Percentiles rank a stretch among this genome's conserved stretches.
phyloP scores from a whole-genome alignment of 2,113 vertebrate genomes.

The Nothoprocta perdicaria region DNA sequence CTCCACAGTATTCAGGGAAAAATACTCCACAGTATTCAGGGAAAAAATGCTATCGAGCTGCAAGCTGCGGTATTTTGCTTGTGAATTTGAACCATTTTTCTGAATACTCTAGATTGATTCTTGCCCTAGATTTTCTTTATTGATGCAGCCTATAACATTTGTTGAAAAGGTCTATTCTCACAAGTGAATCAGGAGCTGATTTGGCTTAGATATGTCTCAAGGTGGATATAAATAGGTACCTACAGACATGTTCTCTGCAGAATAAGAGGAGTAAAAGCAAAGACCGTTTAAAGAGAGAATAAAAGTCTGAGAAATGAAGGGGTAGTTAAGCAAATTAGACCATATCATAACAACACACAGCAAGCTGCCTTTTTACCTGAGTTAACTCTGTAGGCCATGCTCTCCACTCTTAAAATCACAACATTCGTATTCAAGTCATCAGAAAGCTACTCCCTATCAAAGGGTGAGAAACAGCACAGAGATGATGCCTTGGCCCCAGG shows the following conservation, averaged over 20 bases:
- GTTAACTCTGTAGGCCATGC: not conserved
- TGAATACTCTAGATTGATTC: not conserved
- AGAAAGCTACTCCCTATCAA: not conserved
- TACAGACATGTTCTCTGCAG: not conserved
- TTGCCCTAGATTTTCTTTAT: not conserved
- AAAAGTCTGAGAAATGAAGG: fast-evolving
- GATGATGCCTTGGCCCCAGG: not conserved
- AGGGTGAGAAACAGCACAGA: not conserved
- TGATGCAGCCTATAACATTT: not conserved
- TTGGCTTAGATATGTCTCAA: not conserved
- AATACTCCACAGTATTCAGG: not conserved
- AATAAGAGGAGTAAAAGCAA: not conserved
- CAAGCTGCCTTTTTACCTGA: not conserved
- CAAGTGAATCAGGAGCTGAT: not conserved
- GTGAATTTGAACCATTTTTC: not conserved
- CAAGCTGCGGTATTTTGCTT: not conserved
- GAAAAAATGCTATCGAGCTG: not conserved
- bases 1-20: not conserved
- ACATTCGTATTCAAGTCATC: not conserved
- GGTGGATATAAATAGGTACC: not conserved
- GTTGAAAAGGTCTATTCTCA: not conserved
- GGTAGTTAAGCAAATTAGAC: not conserved
- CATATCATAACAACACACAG: not conserved
- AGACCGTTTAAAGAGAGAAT: not conserved
- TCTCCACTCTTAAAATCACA: not conserved